phyloP scores from a whole-genome alignment of 2,888 invertebrate species.

The Dynastes hyllus region DNA sequence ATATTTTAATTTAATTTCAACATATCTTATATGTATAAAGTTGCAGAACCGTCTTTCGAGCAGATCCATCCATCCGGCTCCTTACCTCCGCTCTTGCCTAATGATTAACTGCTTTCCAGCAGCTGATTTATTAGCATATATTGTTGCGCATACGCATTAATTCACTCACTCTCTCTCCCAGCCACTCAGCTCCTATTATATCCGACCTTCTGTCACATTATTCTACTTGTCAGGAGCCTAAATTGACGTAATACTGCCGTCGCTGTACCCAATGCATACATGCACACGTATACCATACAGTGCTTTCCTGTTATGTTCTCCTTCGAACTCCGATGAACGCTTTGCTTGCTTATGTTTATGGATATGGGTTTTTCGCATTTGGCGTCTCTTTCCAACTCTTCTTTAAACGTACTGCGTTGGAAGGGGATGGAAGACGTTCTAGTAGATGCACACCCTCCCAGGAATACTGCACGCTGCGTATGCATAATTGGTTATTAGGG shows the following conservation, averaged over 20 bases:
- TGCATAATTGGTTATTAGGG: conserved; percentile 65
- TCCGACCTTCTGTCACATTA: conserved; percentile 70
- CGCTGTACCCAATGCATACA: conserved; percentile 66
- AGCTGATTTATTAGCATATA: conserved; percentile 25
- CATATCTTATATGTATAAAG: too few relatives aligned
- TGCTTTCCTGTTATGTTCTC: neutral
- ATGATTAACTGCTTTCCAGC: conserved; percentile 13
- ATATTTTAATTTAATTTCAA: too few relatives aligned
- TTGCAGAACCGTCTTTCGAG: too few relatives aligned
- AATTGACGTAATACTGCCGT: conserved; percentile 71
- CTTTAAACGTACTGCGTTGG: neutral
- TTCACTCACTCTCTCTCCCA: conserved; percentile 7
- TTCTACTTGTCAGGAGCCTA: conserved; percentile 69
- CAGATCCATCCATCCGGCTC: too few relatives aligned
- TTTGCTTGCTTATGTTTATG: conserved; percentile 66
- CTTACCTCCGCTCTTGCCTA: neutral
- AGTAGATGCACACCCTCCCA: neutral
- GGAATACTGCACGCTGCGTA: conserved; percentile 60
- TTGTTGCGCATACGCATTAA: conserved; percentile 22
- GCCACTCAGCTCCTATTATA: conserved; percentile 23
- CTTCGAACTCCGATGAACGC: conserved; percentile 44
- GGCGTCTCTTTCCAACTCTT: neutral
- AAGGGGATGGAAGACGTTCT: neutral
- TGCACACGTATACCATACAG: conserved; percentile 53
- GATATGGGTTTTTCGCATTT: conserved; percentile 61